phyloP scores from a whole-genome alignment of 1,140 invertebrate species.

The Thaumetopoea pityocampa region DNA sequence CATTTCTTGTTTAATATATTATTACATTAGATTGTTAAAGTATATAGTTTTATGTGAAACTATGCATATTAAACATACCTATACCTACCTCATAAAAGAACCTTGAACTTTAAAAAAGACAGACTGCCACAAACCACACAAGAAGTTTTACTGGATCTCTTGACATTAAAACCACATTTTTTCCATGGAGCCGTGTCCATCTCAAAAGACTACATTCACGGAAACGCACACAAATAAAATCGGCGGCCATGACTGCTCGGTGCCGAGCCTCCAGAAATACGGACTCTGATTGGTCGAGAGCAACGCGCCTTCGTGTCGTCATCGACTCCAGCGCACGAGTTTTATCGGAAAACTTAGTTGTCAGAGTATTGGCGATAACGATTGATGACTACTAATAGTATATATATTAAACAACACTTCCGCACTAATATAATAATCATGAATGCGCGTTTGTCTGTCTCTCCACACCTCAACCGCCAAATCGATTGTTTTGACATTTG shows the following conservation, averaged over 20 bases:
- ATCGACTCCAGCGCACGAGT: constrained; percentile 41
- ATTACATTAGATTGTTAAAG: no score
- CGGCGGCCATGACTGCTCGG: constrained; percentile 41
- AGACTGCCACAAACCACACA: no score
- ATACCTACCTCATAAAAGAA: no score
- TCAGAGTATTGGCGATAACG: constrained; percentile 16
- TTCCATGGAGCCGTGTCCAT: no score
- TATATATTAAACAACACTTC: constrained; percentile 2
- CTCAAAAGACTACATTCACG: constrained; percentile 13
- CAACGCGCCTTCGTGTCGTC: constrained; percentile 56
- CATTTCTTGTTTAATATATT: no score
- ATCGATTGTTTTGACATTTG: no score
- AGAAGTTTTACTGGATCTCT: no score
- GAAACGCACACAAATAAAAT: constrained; percentile 15
- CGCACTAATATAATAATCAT: neutral
- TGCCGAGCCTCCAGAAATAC: constrained; percentile 46
- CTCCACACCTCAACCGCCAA: no score
- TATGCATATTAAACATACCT: no score
- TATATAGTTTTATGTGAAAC: no score
- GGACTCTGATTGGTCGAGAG: constrained; percentile 39
- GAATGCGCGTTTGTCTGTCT: neutral
- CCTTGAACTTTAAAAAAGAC: no score
- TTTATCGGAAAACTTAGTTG: constrained; percentile 27
- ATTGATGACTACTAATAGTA: constrained; percentile 11
- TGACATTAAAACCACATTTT: no score